These are phyloP conservation scores for Thymelicus sylvestris DNA, from an alignment of 2,888 invertebrate genomes.

Conservation along the genomic window DNA sequence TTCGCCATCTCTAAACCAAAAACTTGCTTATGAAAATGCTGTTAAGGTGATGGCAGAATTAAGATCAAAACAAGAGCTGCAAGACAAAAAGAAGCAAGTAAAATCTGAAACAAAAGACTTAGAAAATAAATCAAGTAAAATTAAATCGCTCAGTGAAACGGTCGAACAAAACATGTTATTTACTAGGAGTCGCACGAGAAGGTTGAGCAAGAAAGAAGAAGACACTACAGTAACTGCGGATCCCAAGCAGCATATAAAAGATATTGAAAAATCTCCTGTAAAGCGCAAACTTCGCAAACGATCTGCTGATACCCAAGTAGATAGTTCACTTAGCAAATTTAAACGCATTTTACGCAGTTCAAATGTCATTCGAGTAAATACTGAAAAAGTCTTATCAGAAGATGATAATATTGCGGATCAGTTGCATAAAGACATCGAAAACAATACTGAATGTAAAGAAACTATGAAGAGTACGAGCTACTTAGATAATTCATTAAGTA, in stretches of 20 bases:
- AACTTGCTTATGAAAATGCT: slow-evolving; percentile 66
- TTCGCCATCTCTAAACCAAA: slow-evolving; percentile 55
- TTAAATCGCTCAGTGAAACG: neutral
- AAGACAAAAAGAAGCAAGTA: slow-evolving; percentile 32
- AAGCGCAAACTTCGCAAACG: slow-evolving; percentile 50
- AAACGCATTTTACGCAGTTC: slow-evolving; percentile 62
- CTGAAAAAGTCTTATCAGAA: neutral
- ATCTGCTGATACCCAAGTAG: slow-evolving; percentile 44
- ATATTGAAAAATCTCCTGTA: slow-evolving; percentile 20
- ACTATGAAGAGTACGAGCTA: neutral
- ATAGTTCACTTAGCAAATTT: slow-evolving; percentile 31
- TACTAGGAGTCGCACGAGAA: slow-evolving; percentile 51
- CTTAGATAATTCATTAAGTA: neutral
- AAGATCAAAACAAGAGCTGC: slow-evolving; percentile 47
- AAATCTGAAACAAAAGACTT: neutral
- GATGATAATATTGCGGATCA: neutral
- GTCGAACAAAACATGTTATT: slow-evolving; percentile 34
- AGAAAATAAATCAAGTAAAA: neutral
- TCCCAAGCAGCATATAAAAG: neutral
- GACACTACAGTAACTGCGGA: neutral
- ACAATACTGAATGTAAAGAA: neutral
- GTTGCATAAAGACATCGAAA: neutral
- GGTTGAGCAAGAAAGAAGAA: slow-evolving; percentile 45
- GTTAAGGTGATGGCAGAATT: slow-evolving; percentile 63
- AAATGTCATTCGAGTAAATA: slow-evolving; percentile 10